A percentile compares a stretch with the other conserved stretches of the same genome.
phyloP scores from a whole-genome alignment of 2,113 vertebrate genomes.

The Trochalopteron elliotii region DNA sequence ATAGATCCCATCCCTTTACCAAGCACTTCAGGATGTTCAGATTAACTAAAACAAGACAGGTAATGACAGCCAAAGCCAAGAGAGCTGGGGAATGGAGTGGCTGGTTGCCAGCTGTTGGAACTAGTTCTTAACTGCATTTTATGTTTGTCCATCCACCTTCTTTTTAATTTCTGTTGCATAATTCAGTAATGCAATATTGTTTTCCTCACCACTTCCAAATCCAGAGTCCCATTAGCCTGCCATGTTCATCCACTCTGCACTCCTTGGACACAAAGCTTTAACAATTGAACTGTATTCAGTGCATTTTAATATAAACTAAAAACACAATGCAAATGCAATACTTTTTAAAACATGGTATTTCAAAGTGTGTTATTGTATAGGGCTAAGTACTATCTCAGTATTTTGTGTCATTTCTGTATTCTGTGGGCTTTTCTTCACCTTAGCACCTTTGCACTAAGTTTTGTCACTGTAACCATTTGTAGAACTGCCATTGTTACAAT shows the following conservation, averaged over 20 bases:
- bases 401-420: conserved; percentile 67
- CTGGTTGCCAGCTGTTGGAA: conserved; percentile 72
- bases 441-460: conserved; percentile 67
- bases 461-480: conserved; percentile 67
- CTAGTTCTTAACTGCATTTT: conserved; percentile 69
- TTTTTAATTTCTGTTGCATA: conserved; percentile 64
- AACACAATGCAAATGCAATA: conserved; percentile 73
- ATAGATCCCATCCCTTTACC: neutral
- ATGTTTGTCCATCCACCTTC: conserved; percentile 59
- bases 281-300: conserved; percentile 64
- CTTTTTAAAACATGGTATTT: conserved; percentile 68
- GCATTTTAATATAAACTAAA: conserved; percentile 71
- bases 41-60: neutral
- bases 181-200: conserved; percentile 58
- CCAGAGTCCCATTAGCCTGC: conserved; percentile 20
- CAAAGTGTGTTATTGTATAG: conserved; percentile 64
- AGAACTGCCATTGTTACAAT: conserved; percentile 63
- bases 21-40: neutral
- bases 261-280: conserved; percentile 74
- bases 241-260: conserved; percentile 66
- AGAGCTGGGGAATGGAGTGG: neutral
- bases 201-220: conserved; percentile 56
- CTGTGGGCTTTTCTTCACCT: conserved; percentile 60
- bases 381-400: conserved; percentile 65
- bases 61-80: neutral